phyloP scores from a whole-genome alignment of 2,113 vertebrate species.

The Mus musculus region GRCm39 chr12:116218001-116218500 shows the following conservation, averaged over 20 bases:
- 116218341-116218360: too few relatives aligned
- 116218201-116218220: background rate
- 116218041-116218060: slow-evolving; percentile 82
- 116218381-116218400: background rate
- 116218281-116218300: background rate
- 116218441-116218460: too few relatives aligned
- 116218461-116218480: too few relatives aligned
- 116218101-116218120: slow-evolving; percentile 80
- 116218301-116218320: background rate
- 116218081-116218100: slow-evolving; percentile 82
- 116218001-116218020: background rate
- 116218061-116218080: slow-evolving; percentile 68
- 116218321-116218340: background rate
- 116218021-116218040: slow-evolving; percentile 84
- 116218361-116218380: too few relatives aligned
- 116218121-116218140: slow-evolving; percentile 9
- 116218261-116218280: background rate
- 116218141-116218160: slow-evolving; percentile 23
- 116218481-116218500: background rate
- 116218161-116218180: background rate
- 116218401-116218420: background rate
- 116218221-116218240: background rate
- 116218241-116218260: background rate
- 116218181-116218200: background rate
- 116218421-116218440: background rate